phyloP scores from a whole-genome alignment of 2,797 vertebrate genomes.

The Characodon lateralis region DNA sequence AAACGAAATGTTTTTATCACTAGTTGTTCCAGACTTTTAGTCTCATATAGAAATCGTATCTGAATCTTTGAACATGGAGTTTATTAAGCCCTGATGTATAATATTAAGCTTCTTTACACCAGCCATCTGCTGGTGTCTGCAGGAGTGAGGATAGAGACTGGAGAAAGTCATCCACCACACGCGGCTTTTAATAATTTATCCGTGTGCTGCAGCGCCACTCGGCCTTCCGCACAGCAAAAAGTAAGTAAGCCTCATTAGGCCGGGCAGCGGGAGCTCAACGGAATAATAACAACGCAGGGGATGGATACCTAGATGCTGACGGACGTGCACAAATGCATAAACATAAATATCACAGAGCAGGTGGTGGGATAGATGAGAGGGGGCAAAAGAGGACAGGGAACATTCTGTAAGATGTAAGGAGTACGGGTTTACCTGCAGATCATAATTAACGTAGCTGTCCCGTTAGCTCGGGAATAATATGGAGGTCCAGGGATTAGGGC shows the following conservation, averaged over 20 bases:
- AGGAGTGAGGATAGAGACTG: slow-evolving; percentile 53
- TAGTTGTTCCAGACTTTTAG: neutral
- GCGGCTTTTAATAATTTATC: slow-evolving; percentile 80
- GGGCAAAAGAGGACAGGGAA: slow-evolving; percentile 25
- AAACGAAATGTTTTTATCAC: neutral
- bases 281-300: slow-evolving; percentile 40
- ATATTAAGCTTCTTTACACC: slow-evolving; percentile 74
- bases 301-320: slow-evolving; percentile 21
- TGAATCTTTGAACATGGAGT: neutral
- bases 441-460: slow-evolving; percentile 19
- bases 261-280: slow-evolving; percentile 58
- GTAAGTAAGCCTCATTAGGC: slow-evolving; percentile 69
- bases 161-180: slow-evolving; percentile 72
- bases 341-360: slow-evolving; percentile 51
- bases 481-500: slow-evolving; percentile 17
- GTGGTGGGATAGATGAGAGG: slow-evolving; percentile 33
- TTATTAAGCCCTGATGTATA: slow-evolving; percentile 46
- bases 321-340: slow-evolving; percentile 23
- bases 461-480: neutral
- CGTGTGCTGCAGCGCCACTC: slow-evolving; percentile 62
- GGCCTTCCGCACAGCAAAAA: slow-evolving; percentile 67
- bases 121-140: slow-evolving; percentile 75
- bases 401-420: slow-evolving; percentile 36
- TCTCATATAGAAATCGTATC: neutral
- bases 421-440: slow-evolving; percentile 14